Base-by-base conservation (phyloP, 1,140 invertebrate genomes). In the Melanaphis sacchari region DNA sequence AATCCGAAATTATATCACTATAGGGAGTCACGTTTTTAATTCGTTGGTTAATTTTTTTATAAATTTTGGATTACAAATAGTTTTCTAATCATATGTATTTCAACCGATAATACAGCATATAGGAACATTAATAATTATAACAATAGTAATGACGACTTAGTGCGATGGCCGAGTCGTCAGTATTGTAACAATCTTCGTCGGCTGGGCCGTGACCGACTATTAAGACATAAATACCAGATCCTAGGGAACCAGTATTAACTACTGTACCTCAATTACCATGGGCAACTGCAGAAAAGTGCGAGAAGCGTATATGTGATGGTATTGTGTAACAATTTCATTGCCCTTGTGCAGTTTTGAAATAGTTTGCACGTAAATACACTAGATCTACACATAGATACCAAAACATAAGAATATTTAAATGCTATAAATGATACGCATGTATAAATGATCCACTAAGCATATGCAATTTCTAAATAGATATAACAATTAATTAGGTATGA, bases 311-410 rank as follows among this genome's bases (percentile, higher is more conserved):
- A 81, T 31, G 31, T 18, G 40, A n/a, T 31, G 5, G 38, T 9
- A 36, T 87, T 87, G 85, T 31, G 31, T 22, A 87, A 49, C 43
- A 36, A 46, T 15, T 46, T 36, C 7, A 49, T 36, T 18, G 85
- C 85, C 85, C 85, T 87, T 87, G 85, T 87, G 41, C 5, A 8
- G 85, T 87, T 87, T 87, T 87, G 41, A 46, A 87, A 87, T 18
- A n/a, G 6, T 87, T 87, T 22, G 85, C 18, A n/a, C 11, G 18
- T 49, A 49, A 49, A 49, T 49, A 49, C 46, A 49, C 18, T 15
- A 49, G 46, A 49, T 49, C 46, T 49, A 49, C 15, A 18, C 18
- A 1, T 36, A 26, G 31, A 36, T 76, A 76, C n/a, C 11, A 76
- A 21, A 4, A 18, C n/a, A 76, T 76, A 4, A 36, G 4, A 76